These are phyloP conservation scores for Acarapis woodi DNA, from an alignment of 1,140 invertebrate species.

Conservation along the genomic window DNA sequence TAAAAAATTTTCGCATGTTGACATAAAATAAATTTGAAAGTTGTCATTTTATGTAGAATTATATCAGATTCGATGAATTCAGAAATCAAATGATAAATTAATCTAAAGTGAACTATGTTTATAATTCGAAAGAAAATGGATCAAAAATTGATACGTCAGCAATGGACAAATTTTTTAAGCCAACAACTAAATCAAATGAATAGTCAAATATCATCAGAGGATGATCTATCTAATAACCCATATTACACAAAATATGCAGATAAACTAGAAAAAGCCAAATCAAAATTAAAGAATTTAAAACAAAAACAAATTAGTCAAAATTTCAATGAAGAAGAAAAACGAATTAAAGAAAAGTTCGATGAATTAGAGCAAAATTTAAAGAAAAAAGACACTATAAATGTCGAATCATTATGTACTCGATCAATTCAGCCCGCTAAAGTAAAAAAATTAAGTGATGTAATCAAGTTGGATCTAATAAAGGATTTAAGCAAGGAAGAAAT, in stretches of 20 bases:
- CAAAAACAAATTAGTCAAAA: neutral
- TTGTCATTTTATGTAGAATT: too few species aligned
- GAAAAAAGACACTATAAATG: neutral
- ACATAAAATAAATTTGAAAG: too few species aligned
- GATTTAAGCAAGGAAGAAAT: slow-evolving; percentile 5
- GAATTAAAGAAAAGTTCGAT: neutral
- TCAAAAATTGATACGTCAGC: too few species aligned
- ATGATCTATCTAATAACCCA: too few species aligned
- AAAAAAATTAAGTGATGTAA: slow-evolving; percentile 5
- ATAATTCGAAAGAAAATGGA: neutral
- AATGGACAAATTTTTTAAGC: too few species aligned
- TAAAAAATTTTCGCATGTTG: too few species aligned
- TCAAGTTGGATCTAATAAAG: slow-evolving; percentile 7
- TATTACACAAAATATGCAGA: slow-evolving; percentile 9
- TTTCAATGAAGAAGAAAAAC: neutral
- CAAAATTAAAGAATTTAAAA: neutral
- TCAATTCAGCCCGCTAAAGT: neutral
- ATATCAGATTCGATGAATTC: too few species aligned
- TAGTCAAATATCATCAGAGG: too few species aligned
- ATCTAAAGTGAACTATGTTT: neutral
- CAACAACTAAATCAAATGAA: too few species aligned
- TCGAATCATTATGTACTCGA: neutral
- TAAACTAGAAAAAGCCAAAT: slow-evolving; percentile 7
- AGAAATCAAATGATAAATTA: neutral
- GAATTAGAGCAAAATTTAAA: neutral